Evolutionary conservation across 2,888 invertebrate genomes (phyloP), one percentile per base, ranked within the genome.

Genomic region (Oegoconia quadripuncta): DNA sequence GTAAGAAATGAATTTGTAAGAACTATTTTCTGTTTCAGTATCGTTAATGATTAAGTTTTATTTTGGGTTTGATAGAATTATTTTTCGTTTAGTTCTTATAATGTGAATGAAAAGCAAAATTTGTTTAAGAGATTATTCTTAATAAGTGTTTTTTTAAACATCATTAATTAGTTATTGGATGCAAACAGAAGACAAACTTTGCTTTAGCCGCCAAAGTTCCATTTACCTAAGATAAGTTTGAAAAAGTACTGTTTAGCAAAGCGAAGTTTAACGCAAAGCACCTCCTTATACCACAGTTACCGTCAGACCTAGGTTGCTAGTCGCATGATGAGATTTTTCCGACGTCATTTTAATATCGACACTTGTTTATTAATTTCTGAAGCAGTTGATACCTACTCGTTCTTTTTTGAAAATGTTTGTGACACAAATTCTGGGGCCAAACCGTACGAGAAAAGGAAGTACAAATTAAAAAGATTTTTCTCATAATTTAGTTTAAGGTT

Each of bases 381-480:
- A n/a, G n/a, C n/a, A n/a, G n/a, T n/a, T n/a, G 22, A 22, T 9
- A 22, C 6, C 22, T 22, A 3, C n/a, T n/a, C n/a, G n/a, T n/a
- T n/a, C n/a, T 34, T 42, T 34, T 15, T 32, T 34, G 18, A 35
- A 51, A 60, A 65, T 56, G 57, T 65, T 70, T 65, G 56, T 59
- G 45, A 76, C 73, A 74, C 61, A 72, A 72, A 71, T 67, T 78
- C 76, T 71, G 83, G 84, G 83, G 81, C 82, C 83, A 83, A 83
- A 72, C 17, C 51, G 61, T 73, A 76, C 79, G 80, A 76, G 75
- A 73, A 73, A 61, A 68, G 68, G 65, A 72, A 83, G 83, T 83
- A 83, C 83, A 84, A 84, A 80, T 74, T 72, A 67, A 27, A 67
- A 65, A 72, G 67, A 64, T 41, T 50, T 68, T 73, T 75, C 72